These are phyloP conservation scores for Magallana ariakensis DNA, from an alignment of 1,140 invertebrate species.

Conservation along the genomic window DNA sequence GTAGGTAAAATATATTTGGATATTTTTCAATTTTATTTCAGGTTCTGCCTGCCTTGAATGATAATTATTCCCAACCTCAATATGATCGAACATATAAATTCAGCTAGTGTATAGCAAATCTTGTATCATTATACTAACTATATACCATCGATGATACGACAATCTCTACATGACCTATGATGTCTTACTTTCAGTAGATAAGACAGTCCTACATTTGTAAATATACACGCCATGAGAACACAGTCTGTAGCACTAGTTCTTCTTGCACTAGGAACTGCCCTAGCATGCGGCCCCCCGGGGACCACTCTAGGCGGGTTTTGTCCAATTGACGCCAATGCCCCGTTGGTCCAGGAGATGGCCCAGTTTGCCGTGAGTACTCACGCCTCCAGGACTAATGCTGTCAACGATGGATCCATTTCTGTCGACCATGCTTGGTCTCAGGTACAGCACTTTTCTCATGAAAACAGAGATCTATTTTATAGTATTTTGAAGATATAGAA, in stretches of 20 bases:
- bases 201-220: neutral
- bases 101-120: too few relatives aligned
- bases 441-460: neutral
- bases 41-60: too few relatives aligned
- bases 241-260: neutral
- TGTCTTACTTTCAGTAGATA: too few relatives aligned
- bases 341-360: neutral
- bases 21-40: too few relatives aligned
- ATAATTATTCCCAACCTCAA: too few relatives aligned
- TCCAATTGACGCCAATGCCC: neutral
- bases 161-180: too few relatives aligned
- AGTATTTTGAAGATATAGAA: too few relatives aligned
- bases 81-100: too few relatives aligned
- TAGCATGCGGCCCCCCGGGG: neutral
- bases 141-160: too few relatives aligned
- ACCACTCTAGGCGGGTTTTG: neutral
- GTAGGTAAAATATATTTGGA: too few relatives aligned
- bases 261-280: neutral
- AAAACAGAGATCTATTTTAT: too few relatives aligned
- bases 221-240: neutral
- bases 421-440: neutral
- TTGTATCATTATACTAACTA: too few relatives aligned
- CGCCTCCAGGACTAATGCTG: neutral
- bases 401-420: neutral
- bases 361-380: constrained; percentile 8